Evolutionary conservation across 2,113 vertebrate genomes (phyloP).

Genomic region (Paedocypris sp.): DNA sequence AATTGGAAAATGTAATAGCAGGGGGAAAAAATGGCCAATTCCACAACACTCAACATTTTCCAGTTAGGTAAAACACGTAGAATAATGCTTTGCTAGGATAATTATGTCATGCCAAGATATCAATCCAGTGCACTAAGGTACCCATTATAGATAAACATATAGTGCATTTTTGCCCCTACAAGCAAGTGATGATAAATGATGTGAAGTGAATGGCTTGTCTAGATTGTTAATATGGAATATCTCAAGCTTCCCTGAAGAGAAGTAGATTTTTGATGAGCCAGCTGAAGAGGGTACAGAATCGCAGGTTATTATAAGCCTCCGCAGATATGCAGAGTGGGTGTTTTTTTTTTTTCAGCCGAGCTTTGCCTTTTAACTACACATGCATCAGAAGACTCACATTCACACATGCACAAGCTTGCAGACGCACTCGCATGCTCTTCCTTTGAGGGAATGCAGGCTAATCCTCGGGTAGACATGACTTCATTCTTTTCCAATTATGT

Average conservation of each 20-base stretch:
- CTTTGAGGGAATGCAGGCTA: constrained; percentile 1
- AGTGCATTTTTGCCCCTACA: too few species aligned
- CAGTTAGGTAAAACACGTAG: too few species aligned
- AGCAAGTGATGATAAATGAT: constrained; percentile 25
- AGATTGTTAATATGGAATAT: constrained; percentile 41
- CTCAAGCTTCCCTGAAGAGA: constrained; percentile 34
- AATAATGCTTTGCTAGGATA: too few species aligned
- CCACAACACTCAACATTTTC: too few species aligned
- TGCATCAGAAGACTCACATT: constrained; percentile 12
- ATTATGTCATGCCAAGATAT: too few species aligned
- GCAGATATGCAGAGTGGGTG: constrained; percentile 34
- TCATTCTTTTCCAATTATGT: not conserved
- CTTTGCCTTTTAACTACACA: constrained; percentile 14
- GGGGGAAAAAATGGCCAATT: too few species aligned
- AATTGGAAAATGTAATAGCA: too few species aligned
- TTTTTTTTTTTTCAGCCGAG: constrained; percentile 24
- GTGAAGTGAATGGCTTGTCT: constrained; percentile 21
- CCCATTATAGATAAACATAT: too few species aligned
- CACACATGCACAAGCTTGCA: not conserved
- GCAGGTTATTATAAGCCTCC: constrained; percentile 22
- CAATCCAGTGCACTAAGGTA: too few species aligned
- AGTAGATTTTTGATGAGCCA: constrained; percentile 38
- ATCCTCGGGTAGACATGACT: not conserved
- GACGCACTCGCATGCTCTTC: not conserved
- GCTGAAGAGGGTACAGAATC: constrained; percentile 23